Evolutionary conservation across 2,888 invertebrate species (phyloP).

Genomic region (Epiblema foenella): DNA sequence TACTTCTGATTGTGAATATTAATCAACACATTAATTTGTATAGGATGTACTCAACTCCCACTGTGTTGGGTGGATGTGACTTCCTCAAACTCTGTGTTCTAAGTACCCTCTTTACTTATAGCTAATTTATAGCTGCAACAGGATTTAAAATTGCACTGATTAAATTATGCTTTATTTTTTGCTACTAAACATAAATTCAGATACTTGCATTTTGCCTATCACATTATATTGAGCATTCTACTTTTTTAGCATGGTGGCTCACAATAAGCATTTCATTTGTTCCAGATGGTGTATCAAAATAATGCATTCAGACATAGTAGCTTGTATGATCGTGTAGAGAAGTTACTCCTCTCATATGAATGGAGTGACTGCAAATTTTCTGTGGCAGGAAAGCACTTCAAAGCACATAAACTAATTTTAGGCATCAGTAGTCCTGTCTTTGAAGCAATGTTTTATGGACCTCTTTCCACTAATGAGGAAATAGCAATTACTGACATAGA

Average conservation of each 20-base stretch:
- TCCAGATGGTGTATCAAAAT: conserved; percentile 74
- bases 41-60: conserved; percentile 14
- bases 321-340: conserved; percentile 78
- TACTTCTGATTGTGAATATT: conserved; percentile 6
- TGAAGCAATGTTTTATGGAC: conserved; percentile 88
- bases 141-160: conserved; percentile 1
- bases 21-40: conserved; percentile 2
- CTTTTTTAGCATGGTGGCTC: neutral
- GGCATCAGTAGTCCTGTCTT: conserved; percentile 88
- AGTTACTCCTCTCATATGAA: conserved; percentile 77
- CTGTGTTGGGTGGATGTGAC: conserved; percentile 1
- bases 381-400: conserved; percentile 79
- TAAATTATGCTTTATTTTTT: conserved; percentile 14
- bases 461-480: conserved; percentile 78
- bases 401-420: conserved; percentile 86
- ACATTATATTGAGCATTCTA: neutral
- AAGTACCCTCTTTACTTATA: conserved; percentile 27
- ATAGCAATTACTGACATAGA: conserved; percentile 85
- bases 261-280: conserved; percentile 50
- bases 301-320: conserved; percentile 64
- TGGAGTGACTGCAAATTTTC: conserved; percentile 86
- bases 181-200: neutral
- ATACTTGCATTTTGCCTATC: conserved; percentile 22
- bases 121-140: conserved; percentile 16
- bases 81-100: conserved; percentile 14